phyloP scores from a whole-genome alignment of 2,797 vertebrate genomes.

The Nannoperca australis region DNA sequence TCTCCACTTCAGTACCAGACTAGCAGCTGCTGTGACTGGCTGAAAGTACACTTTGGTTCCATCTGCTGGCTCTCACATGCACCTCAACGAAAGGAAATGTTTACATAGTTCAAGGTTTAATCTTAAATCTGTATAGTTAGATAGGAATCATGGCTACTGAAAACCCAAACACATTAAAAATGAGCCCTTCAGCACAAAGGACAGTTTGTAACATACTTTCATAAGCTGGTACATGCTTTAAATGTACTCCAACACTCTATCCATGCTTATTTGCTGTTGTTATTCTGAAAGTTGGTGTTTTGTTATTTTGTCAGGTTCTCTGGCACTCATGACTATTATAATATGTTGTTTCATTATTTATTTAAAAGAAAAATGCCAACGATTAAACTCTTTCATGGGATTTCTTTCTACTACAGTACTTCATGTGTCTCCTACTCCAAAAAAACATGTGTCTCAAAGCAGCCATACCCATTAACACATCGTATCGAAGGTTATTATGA shows the following conservation, averaged over 20 bases:
- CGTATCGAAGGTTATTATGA: neutral
- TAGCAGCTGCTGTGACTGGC: neutral
- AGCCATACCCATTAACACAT: neutral
- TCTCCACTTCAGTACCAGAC: neutral
- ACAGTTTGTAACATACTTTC: neutral
- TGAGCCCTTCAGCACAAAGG: neutral
- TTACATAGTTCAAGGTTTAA: neutral
- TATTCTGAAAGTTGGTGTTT: neutral
- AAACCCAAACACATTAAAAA: neutral
- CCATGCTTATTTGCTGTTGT: neutral
- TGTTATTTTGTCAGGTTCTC: too few relatives aligned
- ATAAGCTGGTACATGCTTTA: neutral
- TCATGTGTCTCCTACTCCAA: neutral
- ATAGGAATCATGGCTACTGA: neutral
- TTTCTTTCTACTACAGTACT: neutral
- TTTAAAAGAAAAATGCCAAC: neutral
- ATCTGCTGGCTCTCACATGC: slow-evolving; percentile 67
- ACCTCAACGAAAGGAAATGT: neutral
- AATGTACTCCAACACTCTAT: neutral
- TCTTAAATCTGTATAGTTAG: neutral
- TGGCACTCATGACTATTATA: neutral
- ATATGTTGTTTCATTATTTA: slow-evolving; percentile 2
- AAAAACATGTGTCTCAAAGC: neutral
- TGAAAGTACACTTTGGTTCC: slow-evolving; percentile 53
- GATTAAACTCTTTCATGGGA: neutral